Evolutionary conservation across 2,888 invertebrate genomes (phyloP), one percentile per base, ranked within the genome.

Genomic region (Alloplasta piceator): DNA sequence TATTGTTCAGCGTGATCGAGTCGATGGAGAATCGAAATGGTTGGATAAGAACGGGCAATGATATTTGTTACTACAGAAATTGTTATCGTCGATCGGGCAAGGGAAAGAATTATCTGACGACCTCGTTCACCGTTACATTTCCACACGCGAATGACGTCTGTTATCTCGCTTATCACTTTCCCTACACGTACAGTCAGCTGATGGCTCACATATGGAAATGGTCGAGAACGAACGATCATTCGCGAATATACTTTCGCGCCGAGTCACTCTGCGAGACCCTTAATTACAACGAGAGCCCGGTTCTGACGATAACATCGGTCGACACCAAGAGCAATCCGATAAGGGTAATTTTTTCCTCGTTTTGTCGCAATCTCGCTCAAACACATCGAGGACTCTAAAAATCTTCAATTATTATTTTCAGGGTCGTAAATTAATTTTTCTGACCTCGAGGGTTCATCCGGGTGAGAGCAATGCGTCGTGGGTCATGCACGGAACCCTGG

Each of bases 401-500:
- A 72, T 67, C 46, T 41, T 38, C 36, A 26, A 52, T 43, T n/a
- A 41, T 55, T 58, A 48, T 14, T 73, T 90, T 5, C 87, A 95
- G 95, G 94, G 94, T 61, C 94, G 95, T 50, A 94, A 95, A 83
- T 93, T 95, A 84, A 93, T 97, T 83, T 96, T 97, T 89, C 93
- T 98, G 66, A 95, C 96, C 6, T 95, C 96, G 0, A 94, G 97
- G 83, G 97, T 98, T 6, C 98, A 98, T 93, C 97, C 98, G 0
- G 97, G 97, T 0, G 98, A 98, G 92, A 96, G 96, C 90, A 98
- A 97, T 92, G 94, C 97, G 6, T 97, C 97, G 0, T 98, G 97
- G 97, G 95, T 97, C 80, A 97, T 98, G 96, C 96, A 96, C 91
- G 97, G 97, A 5, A 95, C 96, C 0, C 92, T 97, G 71, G 93